A percentile compares a stretch with the other conserved stretches of the same genome.
These are phyloP conservation scores for Latrodectus elegans DNA, from an alignment of 2,888 invertebrate species.

Conservation along the genomic window DNA sequence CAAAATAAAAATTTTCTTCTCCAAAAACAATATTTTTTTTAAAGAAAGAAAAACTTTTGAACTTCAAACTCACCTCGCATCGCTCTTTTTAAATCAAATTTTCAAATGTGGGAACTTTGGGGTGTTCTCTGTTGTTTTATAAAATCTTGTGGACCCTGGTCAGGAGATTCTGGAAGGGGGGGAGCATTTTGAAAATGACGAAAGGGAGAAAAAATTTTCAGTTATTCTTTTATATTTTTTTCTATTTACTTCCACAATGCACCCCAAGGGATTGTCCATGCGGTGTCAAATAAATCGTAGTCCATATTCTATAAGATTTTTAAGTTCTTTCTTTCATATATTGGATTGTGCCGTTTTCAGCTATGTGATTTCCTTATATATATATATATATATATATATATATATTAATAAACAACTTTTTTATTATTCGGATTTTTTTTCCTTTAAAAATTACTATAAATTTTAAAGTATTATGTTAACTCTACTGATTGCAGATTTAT, in stretches of 20 bases:
- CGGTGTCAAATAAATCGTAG: too few relatives aligned
- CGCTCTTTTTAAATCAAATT: constrained; percentile 57
- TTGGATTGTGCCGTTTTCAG: too few relatives aligned
- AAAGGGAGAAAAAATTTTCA: background rate
- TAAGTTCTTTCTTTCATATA: too few relatives aligned
- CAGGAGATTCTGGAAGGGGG: background rate
- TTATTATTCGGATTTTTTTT: too few relatives aligned
- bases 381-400: too few relatives aligned
- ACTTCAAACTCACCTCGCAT: constrained; percentile 9
- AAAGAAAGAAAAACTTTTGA: constrained; percentile 40
- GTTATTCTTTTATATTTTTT: constrained; percentile 26
- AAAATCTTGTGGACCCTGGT: constrained; percentile 32
- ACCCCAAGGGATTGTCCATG: too few relatives aligned
- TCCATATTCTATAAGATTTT: too few relatives aligned
- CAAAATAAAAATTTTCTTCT: constrained; percentile 16
- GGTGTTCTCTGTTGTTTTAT: constrained; percentile 41
- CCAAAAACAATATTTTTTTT: constrained; percentile 19
- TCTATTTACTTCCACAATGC: background rate
- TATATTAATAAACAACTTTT: too few relatives aligned
- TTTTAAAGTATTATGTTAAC: too few relatives aligned
- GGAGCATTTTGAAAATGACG: background rate
- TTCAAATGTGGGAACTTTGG: constrained; percentile 33
- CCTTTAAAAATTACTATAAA: too few relatives aligned
- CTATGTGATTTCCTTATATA: too few relatives aligned
- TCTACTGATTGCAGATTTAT: too few relatives aligned